A percentile compares a stretch with the other conserved stretches of the same genome.
These are phyloP conservation scores for Apus apus DNA, from an alignment of 2,113 vertebrate genomes.

Conservation along the genomic window DNA sequence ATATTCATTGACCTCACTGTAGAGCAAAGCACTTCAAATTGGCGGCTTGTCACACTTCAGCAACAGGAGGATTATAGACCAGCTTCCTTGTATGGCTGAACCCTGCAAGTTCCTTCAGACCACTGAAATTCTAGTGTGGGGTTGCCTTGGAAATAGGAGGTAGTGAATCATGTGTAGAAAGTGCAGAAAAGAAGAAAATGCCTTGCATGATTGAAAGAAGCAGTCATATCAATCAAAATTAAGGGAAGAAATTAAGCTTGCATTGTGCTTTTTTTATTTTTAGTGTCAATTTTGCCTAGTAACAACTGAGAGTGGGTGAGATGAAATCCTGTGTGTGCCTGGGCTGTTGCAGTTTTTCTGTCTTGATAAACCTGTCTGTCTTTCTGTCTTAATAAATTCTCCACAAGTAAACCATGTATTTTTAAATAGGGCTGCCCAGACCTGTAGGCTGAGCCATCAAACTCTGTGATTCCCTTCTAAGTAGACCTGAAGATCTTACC, in stretches of 20 bases:
- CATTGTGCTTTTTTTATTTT: neutral
- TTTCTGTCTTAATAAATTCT: neutral
- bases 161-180: neutral
- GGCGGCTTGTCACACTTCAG: neutral
- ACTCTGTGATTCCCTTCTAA: neutral
- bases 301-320: neutral
- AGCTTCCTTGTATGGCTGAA: neutral
- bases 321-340: neutral
- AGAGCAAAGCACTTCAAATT: neutral
- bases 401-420: neutral
- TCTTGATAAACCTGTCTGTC: neutral
- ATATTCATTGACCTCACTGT: neutral
- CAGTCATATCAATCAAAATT: neutral
- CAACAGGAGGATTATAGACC: neutral
- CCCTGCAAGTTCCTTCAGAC: neutral
- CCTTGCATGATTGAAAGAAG: neutral
- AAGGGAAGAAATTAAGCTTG: neutral
- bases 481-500: neutral
- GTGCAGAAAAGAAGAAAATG: neutral
- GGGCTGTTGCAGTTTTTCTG: neutral
- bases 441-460: neutral
- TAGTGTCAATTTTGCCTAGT: neutral
- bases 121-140: neutral
- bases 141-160: constrained; percentile 44
- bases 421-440: neutral